Conservation (phyloP, 1,140 invertebrate genomes). For the Drosophila santomea region DNA sequence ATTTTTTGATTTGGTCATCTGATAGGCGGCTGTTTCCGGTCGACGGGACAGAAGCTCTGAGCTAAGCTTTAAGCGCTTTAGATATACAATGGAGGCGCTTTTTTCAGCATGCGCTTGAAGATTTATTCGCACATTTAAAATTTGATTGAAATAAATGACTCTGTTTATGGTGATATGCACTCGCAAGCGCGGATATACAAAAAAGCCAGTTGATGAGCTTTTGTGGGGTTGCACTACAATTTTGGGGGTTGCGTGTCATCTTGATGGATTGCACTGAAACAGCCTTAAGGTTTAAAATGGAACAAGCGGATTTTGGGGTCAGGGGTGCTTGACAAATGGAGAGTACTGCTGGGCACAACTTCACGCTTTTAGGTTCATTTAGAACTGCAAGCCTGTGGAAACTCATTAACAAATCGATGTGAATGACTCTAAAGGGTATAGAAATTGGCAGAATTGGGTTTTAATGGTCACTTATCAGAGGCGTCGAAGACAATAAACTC, state of each 20-base stretch:
- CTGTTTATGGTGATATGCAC: conserved; percentile 57
- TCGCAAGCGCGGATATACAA: conserved; percentile 4
- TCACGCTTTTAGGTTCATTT: not conserved
- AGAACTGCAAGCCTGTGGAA: conserved; percentile 6
- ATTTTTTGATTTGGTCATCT: conserved; percentile 64
- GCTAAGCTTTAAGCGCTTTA: conserved; percentile 37
- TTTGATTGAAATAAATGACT: conserved; percentile 77
- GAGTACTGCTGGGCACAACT: not conserved
- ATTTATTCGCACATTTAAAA: conserved; percentile 75
- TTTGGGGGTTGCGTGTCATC: conserved; percentile 25
- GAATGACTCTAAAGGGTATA: conserved; percentile 23
- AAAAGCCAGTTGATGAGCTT: not conserved
- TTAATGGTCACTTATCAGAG: conserved; percentile 66
- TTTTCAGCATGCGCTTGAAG: conserved; percentile 23
- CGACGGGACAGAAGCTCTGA: conserved; percentile 1
- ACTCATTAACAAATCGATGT: conserved; percentile 56
- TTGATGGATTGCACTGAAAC: conserved; percentile 52
- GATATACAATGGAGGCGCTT: conserved; percentile 15
- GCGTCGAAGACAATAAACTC: conserved; percentile 58
- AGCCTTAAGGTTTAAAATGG: conserved; percentile 44
- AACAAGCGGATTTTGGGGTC: conserved; percentile 15
- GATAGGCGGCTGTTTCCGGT: conserved; percentile 70
- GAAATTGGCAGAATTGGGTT: not conserved
- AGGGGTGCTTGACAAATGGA: conserved; percentile 36
- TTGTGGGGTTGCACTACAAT: conserved; percentile 34